Conservation (phyloP, 2,888 invertebrate genomes). For the Amblyteles armatorius region DNA sequence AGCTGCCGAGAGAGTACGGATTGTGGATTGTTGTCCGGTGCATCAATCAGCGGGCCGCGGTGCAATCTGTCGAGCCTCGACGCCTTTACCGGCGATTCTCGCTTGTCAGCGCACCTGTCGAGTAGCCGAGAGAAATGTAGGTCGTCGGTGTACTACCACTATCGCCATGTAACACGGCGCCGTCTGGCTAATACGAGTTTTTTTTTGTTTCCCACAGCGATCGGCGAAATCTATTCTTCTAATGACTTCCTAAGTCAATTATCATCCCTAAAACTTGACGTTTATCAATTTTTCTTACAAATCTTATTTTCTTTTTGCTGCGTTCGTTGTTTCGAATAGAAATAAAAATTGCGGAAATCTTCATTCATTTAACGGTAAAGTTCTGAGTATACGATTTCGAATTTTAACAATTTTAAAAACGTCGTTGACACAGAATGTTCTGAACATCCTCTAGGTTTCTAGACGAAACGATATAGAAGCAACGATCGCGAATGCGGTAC, state of each 20-base stretch:
- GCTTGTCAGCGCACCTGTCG: slow-evolving; percentile 83
- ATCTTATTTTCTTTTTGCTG: not conserved
- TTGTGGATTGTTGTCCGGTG: slow-evolving; percentile 73
- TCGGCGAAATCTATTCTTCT: slow-evolving; percentile 8
- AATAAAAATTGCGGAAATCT: not conserved
- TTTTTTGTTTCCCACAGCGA: slow-evolving; percentile 51
- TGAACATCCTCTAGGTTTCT: slow-evolving; percentile 24
- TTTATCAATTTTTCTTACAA: not conserved
- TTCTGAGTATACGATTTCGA: not conserved
- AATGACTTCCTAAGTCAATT: slow-evolving; percentile 8
- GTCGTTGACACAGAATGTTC: not conserved
- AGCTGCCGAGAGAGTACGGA: slow-evolving; percentile 70
- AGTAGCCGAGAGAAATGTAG: slow-evolving; percentile 74
- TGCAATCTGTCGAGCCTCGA: slow-evolving; percentile 81
- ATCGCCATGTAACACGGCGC: slow-evolving; percentile 36
- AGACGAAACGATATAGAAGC: slow-evolving; percentile 67
- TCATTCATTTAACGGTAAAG: not conserved
- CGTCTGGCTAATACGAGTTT: slow-evolving; percentile 51
- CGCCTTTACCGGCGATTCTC: slow-evolving; percentile 79
- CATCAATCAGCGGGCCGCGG: slow-evolving; percentile 81
- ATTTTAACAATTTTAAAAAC: no score
- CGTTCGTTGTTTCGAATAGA: not conserved
- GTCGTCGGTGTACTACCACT: slow-evolving; percentile 68
- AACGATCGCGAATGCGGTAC: slow-evolving; percentile 72
- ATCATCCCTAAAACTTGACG: not conserved